These are phyloP conservation scores for Phoronis australis DNA, from an alignment of 2,888 invertebrate species.

Conservation along the genomic window DNA sequence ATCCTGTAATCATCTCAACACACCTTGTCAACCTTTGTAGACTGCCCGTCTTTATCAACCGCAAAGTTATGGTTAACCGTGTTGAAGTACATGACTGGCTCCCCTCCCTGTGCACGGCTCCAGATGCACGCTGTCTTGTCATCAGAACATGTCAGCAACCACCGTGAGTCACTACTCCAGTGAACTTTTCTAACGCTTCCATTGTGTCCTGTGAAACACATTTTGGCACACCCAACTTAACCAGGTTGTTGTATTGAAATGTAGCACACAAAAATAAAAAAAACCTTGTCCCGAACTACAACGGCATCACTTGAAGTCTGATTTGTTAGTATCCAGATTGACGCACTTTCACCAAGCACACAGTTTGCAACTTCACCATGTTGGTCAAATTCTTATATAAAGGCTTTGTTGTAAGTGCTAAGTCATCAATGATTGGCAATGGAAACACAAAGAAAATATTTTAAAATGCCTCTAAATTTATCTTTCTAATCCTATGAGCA, in stretches of 20 bases:
- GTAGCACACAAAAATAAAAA: too few species aligned
- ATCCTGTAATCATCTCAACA: not conserved
- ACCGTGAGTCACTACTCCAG: slow-evolving; percentile 38
- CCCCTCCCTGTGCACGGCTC: slow-evolving; percentile 31
- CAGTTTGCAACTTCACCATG: too few species aligned
- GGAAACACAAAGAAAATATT: not conserved
- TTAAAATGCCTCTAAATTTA: too few species aligned
- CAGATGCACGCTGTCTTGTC: slow-evolving; percentile 43
- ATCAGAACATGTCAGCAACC: slow-evolving; percentile 40
- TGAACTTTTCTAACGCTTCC: slow-evolving; percentile 31
- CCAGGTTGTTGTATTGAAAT: too few species aligned
- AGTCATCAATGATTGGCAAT: not conserved
- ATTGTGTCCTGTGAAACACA: slow-evolving; percentile 47
- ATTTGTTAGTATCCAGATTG: too few species aligned
- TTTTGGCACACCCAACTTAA: too few species aligned
- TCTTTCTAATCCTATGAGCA: too few species aligned
- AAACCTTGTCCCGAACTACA: too few species aligned
- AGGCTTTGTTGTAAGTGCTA: not conserved
- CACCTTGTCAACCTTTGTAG: not conserved
- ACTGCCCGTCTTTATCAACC: slow-evolving; percentile 15
- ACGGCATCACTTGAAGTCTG: too few species aligned
- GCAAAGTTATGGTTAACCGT: slow-evolving; percentile 22
- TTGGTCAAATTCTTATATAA: too few species aligned
- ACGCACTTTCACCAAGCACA: too few species aligned
- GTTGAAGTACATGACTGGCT: slow-evolving; percentile 35